phyloP scores from a whole-genome alignment of 2,888 invertebrate species.

The Agrotis ipsilon region DNA sequence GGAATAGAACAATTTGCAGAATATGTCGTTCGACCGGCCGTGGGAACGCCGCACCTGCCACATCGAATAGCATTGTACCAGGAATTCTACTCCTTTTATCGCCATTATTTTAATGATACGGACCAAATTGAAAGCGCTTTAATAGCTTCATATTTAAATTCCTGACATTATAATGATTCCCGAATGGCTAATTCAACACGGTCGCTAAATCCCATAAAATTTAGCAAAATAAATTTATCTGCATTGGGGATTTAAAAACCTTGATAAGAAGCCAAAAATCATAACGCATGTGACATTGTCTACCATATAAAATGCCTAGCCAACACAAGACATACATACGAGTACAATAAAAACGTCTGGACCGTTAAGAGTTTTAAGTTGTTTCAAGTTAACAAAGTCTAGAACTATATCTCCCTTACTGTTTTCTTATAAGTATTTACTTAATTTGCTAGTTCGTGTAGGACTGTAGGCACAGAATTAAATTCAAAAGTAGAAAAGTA shows the following conservation, averaged over 20 bases:
- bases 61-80: conserved; percentile 68
- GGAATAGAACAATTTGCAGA: conserved; percentile 82
- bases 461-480: conserved; percentile 5
- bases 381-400: conserved; percentile 36
- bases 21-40: conserved; percentile 74
- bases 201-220: conserved; percentile 4
- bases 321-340: conserved; percentile 26
- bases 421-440: conserved; percentile 31
- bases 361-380: conserved; percentile 32
- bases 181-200: not conserved
- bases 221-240: conserved; percentile 3
- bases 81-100: conserved; percentile 68
- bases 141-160: conserved; percentile 22
- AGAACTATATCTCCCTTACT: conserved; percentile 25
- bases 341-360: conserved; percentile 54
- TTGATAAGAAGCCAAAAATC: conserved; percentile 55
- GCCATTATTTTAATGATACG: conserved; percentile 52
- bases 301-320: conserved; percentile 47
- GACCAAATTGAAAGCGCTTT: conserved; percentile 22
- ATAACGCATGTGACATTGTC: conserved; percentile 38
- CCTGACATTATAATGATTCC: not conserved
- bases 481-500: conserved; percentile 18
- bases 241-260: conserved; percentile 38
- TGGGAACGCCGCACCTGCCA: conserved; percentile 86
- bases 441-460: not conserved